These are phyloP conservation scores for Macrophya annulata DNA, from an alignment of 2,888 invertebrate species.

Conservation along the genomic window DNA sequence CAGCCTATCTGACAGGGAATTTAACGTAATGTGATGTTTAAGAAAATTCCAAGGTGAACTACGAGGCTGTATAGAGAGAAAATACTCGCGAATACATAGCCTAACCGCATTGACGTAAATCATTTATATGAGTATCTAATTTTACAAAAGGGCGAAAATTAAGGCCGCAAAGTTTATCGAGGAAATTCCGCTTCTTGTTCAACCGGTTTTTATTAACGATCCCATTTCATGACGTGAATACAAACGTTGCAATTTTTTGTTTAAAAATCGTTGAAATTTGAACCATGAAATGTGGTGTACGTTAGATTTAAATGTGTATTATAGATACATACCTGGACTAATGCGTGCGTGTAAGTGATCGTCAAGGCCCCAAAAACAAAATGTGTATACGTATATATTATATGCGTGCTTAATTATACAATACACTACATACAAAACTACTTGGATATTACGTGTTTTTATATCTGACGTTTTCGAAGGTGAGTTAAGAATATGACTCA, in stretches of 20 bases:
- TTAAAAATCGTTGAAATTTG: constrained; percentile 2
- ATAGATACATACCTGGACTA: neutral
- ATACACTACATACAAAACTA: neutral
- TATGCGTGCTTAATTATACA: neutral
- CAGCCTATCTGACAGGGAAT: constrained; percentile 23
- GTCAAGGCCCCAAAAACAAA: constrained; percentile 34
- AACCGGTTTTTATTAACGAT: constrained; percentile 40
- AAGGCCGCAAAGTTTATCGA: neutral
- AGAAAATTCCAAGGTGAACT: constrained; percentile 26
- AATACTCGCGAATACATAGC: neutral
- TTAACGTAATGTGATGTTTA: constrained; percentile 29
- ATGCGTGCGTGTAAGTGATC: constrained; percentile 2
- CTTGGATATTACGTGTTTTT: neutral
- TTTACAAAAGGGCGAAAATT: neutral
- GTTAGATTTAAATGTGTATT: neutral
- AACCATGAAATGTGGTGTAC: constrained; percentile 6
- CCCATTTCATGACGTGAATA: constrained; percentile 5
- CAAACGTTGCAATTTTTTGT: neutral
- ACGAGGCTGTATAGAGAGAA: neutral
- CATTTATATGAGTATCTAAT: neutral
- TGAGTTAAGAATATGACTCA: neutral
- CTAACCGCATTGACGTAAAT: constrained; percentile 12
- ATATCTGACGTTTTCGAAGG: constrained; percentile 6
- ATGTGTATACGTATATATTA: neutral
- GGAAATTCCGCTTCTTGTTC: neutral